Percentiles rank a stretch among this genome's conserved stretches.
These are phyloP conservation scores for Balanococcus diminutus DNA, from an alignment of 2,888 invertebrate genomes.

Conservation along the genomic window DNA sequence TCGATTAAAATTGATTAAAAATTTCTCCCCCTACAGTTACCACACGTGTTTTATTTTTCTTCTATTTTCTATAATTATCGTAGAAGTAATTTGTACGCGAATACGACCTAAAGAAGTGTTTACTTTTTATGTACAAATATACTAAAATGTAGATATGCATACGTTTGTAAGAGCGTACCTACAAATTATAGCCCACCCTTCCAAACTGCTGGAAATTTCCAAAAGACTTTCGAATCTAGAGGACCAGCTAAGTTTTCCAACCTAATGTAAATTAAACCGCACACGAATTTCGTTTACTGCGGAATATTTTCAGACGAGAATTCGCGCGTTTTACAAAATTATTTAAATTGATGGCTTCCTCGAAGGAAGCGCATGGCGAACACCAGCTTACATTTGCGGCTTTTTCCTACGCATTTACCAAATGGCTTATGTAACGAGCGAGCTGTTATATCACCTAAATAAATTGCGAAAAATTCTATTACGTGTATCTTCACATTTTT, in stretches of 20 bases:
- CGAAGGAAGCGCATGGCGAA: background rate
- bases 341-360: constrained; percentile 21
- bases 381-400: background rate
- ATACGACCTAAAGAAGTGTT: no score
- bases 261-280: constrained; percentile 2
- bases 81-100: background rate
- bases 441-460: background rate
- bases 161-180: no score
- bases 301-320: background rate
- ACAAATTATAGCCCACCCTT: no score
- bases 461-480: background rate
- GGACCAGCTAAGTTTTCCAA: no score
- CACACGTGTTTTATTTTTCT: background rate
- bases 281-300: background rate
- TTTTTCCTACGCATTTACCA: constrained; percentile 6
- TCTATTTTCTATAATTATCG: background rate
- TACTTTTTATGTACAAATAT: no score
- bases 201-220: no score
- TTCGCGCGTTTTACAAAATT: constrained; percentile 9
- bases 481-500: background rate
- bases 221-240: no score
- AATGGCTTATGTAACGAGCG: background rate
- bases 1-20: constrained; percentile 29
- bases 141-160: no score
- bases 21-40: background rate